phyloP scores from a whole-genome alignment of 2,113 vertebrate species.

The Caretta caretta region DNA sequence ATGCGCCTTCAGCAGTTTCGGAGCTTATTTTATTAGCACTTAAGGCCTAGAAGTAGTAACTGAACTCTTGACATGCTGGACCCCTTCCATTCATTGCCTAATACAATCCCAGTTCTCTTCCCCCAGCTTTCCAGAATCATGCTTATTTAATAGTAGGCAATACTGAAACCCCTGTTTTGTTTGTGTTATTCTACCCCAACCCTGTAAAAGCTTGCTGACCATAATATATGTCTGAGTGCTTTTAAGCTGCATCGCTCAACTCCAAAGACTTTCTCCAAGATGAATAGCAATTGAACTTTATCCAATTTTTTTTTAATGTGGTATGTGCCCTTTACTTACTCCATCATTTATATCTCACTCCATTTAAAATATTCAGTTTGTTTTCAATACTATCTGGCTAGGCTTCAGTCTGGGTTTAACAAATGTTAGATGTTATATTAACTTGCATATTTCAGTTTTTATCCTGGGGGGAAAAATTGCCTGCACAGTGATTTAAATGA shows the following conservation, averaged over 20 bases:
- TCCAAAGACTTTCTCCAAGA: slow-evolving; percentile 54
- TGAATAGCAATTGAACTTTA: slow-evolving; percentile 58
- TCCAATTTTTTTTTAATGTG: slow-evolving; percentile 62
- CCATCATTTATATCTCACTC: slow-evolving; percentile 70
- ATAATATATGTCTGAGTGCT: not conserved
- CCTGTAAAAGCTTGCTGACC: slow-evolving; percentile 5
- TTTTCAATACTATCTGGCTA: slow-evolving; percentile 69
- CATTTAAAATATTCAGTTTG: slow-evolving; percentile 74
- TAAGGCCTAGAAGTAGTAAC: slow-evolving; percentile 69
- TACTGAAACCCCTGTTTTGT: not conserved
- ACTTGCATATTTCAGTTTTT: slow-evolving; percentile 65
- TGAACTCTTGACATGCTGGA: slow-evolving; percentile 67
- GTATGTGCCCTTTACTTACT: slow-evolving; percentile 73
- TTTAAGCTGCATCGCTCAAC: slow-evolving; percentile 22
- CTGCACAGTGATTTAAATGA: slow-evolving; percentile 62
- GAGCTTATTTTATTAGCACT: slow-evolving; percentile 74
- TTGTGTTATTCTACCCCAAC: not conserved
- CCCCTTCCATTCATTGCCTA: slow-evolving; percentile 56
- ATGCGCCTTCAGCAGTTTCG: slow-evolving; percentile 59
- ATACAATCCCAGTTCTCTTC: slow-evolving; percentile 23
- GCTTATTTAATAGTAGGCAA: slow-evolving; percentile 28
- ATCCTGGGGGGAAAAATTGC: slow-evolving; percentile 32
- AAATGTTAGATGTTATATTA: slow-evolving; percentile 54
- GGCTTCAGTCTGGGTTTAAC: slow-evolving; percentile 67
- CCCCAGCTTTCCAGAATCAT: not conserved